A percentile compares a stretch with the other conserved stretches of the same genome.
phyloP scores from a whole-genome alignment of 2,888 invertebrate species.

The Anagyrus pseudococci region DNA sequence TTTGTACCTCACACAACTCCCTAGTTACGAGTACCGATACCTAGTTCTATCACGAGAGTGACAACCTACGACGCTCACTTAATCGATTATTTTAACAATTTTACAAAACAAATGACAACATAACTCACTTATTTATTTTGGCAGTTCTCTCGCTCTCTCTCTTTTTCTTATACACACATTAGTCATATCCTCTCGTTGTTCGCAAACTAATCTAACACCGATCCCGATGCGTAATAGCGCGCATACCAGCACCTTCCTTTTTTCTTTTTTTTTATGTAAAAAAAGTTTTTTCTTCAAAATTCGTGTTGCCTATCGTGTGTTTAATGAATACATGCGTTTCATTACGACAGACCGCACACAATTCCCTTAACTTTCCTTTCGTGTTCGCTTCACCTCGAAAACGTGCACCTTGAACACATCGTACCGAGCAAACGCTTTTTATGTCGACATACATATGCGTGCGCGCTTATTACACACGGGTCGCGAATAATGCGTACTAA shows the following conservation, averaged over 20 bases:
- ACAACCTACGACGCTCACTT: background rate
- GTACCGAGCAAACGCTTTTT: background rate
- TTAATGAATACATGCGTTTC: conserved; percentile 25
- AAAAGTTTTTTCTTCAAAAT: conserved; percentile 6
- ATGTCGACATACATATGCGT: conserved; percentile 19
- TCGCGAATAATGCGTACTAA: conserved; percentile 18
- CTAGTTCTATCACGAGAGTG: conserved; percentile 46
- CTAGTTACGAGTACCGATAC: conserved; percentile 63
- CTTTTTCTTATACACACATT: conserved; percentile 23
- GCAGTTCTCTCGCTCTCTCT: conserved; percentile 36
- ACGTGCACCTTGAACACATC: background rate
- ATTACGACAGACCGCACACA: conserved; percentile 40
- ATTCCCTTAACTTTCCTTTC: conserved; percentile 36
- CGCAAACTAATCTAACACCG: conserved; percentile 22
- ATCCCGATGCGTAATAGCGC: conserved; percentile 21
- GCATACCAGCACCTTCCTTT: conserved; percentile 35
- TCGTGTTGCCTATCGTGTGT: conserved; percentile 33
- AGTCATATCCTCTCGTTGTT: conserved; percentile 19
- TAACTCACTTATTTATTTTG: conserved; percentile 33
- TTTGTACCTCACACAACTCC: conserved; percentile 63
- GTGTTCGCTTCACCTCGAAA: conserved; percentile 12
- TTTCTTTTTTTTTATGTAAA: conserved; percentile 11
- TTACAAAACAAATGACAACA: conserved; percentile 11
- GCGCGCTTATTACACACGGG: conserved; percentile 25
- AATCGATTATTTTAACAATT: conserved; percentile 20